These are phyloP conservation scores for Amphiduros pacificus DNA, from an alignment of 2,888 invertebrate genomes.

Conservation along the genomic window DNA sequence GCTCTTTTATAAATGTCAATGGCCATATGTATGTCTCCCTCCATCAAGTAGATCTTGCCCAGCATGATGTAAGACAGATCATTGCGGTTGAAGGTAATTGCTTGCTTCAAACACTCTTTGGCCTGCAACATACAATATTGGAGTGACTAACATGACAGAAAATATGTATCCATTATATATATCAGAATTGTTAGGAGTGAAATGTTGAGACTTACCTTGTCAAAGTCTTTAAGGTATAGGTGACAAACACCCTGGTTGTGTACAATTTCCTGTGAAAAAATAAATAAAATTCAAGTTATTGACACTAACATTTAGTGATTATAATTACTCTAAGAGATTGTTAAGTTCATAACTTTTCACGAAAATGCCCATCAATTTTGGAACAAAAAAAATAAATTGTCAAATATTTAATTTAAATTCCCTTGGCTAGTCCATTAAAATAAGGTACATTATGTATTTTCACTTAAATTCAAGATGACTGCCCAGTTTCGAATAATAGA, in stretches of 20 bases:
- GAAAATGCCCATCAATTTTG: too few relatives aligned
- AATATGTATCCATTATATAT: conserved; percentile 3
- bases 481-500: too few relatives aligned
- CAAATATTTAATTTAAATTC: too few relatives aligned
- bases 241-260: conserved; percentile 69
- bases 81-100: conserved; percentile 73
- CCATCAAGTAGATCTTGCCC: conserved; percentile 70
- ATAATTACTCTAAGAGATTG: too few relatives aligned
- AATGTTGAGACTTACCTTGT: conserved; percentile 58
- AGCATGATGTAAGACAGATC: conserved; percentile 74
- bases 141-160: conserved; percentile 21
- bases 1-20: conserved; percentile 73
- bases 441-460: too few relatives aligned
- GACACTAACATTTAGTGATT: too few relatives aligned
- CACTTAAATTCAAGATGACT: too few relatives aligned
- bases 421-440: too few relatives aligned
- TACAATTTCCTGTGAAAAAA: conserved; percentile 64
- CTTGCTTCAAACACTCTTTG: conserved; percentile 73
- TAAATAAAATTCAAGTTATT: not conserved
- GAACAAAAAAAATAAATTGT: too few relatives aligned
- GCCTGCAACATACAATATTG: conserved; percentile 63
- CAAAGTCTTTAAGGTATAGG: conserved; percentile 69
- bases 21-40: conserved; percentile 72
- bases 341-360: too few relatives aligned
- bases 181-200: too few relatives aligned